Base-by-base conservation (phyloP, 1,140 invertebrate genomes). In the Drosophila leontia region DNA sequence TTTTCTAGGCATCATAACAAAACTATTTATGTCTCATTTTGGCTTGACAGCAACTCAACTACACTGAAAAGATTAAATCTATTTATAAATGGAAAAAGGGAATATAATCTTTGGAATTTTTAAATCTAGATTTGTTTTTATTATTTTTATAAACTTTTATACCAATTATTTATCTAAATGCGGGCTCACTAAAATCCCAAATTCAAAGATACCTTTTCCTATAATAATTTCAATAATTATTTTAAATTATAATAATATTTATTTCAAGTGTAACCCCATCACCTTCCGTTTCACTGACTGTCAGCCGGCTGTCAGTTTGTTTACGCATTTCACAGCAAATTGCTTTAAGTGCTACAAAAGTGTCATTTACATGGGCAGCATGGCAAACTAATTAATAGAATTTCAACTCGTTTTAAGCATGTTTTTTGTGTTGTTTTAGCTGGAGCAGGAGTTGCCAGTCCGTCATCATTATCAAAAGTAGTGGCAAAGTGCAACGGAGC, bases 281-380 rank as follows among this genome's bases (percentile, higher is more conserved):
- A 34, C n/a, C 12, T 12, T 29, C 9, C 12, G 29, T 29, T 29
- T 77, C 26, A 57, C 37, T 34, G n/a, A 5, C 55, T 84, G 84
- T 88, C 84, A 90, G 42, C 64, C 26, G 41, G 35, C 63, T 79
- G 82, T 78, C 82, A 85, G 60, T 70, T 75, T 84, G 69, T 72
- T 84, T 86, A 79, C 65, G 82, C 82, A 75, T 79, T 72, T 74
- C 55, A 42, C 59, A 63, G 69, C 55, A 84, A 88, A 88, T 88
- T 88, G 84, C 59, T 80, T 84, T 87, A 87, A 87, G 84, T 88
- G 84, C 74, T 88, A 53, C 58, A 75, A 71, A 75, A 78, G 72
- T 84, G 80, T 84, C 77, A 64, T 78, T 67, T 70, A 60, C 80
- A 78, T 41, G 56, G 57, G 26, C 50, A 39, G 50, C 64, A 51